phyloP scores from a whole-genome alignment of 1,140 invertebrate genomes.

The Elymnias hypermnestra region DNA sequence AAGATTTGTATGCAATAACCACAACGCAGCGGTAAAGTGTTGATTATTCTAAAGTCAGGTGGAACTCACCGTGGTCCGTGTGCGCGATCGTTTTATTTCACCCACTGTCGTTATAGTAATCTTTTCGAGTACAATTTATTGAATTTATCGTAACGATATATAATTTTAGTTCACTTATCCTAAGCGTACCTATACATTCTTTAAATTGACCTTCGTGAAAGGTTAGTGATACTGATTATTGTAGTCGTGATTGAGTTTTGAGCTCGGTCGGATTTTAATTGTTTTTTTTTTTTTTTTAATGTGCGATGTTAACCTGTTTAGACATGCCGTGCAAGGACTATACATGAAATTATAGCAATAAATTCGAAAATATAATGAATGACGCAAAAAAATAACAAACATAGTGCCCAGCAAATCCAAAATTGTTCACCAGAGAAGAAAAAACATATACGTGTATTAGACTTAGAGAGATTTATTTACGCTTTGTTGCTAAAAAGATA shows the following conservation, averaged over 20 bases:
- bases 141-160: slow-evolving; percentile 41
- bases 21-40: slow-evolving; percentile 49
- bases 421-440: too few species aligned
- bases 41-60: slow-evolving; percentile 6
- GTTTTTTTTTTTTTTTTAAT: slow-evolving; percentile 25
- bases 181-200: slow-evolving; percentile 74
- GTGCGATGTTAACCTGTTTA: slow-evolving; percentile 39
- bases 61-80: neutral
- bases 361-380: too few species aligned
- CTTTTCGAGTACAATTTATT: slow-evolving; percentile 46
- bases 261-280: slow-evolving; percentile 38
- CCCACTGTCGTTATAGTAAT: slow-evolving; percentile 6
- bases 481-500: too few species aligned
- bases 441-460: too few species aligned
- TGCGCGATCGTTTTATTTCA: slow-evolving; percentile 1
- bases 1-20: slow-evolving; percentile 44
- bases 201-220: slow-evolving; percentile 72
- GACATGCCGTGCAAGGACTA: too few species aligned
- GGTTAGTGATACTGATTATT: slow-evolving; percentile 73
- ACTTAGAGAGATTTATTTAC: too few species aligned
- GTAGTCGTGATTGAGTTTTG: slow-evolving; percentile 51
- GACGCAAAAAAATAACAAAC: too few species aligned
- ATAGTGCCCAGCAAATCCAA: too few species aligned
- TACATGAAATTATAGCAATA: too few species aligned
- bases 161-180: slow-evolving; percentile 62